Percentiles rank a stretch among this genome's conserved stretches.
phyloP scores from a whole-genome alignment of 1,140 invertebrate species.

The Anastrepha ludens region DNA sequence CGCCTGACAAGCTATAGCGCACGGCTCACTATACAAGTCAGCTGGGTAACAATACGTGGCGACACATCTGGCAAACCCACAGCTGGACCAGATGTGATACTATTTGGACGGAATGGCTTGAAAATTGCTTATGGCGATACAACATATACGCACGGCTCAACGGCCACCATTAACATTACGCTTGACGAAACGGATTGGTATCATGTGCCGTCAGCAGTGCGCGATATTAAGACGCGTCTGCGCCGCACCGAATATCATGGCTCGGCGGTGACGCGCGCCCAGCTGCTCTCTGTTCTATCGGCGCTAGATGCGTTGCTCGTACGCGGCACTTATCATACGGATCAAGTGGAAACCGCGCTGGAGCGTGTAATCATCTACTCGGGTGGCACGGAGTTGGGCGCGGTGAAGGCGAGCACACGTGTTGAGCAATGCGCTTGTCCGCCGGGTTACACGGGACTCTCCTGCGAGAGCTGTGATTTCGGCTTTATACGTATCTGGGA shows the following conservation, averaged over 20 bases:
- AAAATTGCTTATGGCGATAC: slow-evolving; percentile 83
- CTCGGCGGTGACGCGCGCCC: slow-evolving; percentile 80
- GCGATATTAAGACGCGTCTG: slow-evolving; percentile 78
- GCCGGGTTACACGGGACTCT: slow-evolving; percentile 82
- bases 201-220: slow-evolving; percentile 79
- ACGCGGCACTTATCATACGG: slow-evolving; percentile 93
- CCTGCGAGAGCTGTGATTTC: slow-evolving; percentile 89
- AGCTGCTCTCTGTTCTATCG: slow-evolving; percentile 90
- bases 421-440: slow-evolving; percentile 83
- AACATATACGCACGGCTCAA: slow-evolving; percentile 70
- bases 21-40: slow-evolving; percentile 83
- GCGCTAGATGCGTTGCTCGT: slow-evolving; percentile 88
- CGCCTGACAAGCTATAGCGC: slow-evolving; percentile 89
- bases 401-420: slow-evolving; percentile 65
- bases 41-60: slow-evolving; percentile 90
- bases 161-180: slow-evolving; percentile 78
- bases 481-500: slow-evolving; percentile 86
- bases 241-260: slow-evolving; percentile 79
- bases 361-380: slow-evolving; percentile 68
- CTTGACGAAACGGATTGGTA: slow-evolving; percentile 86
- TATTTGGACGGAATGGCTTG: slow-evolving; percentile 85
- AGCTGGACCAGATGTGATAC: slow-evolving; percentile 88
- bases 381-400: slow-evolving; percentile 71
- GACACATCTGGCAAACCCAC: slow-evolving; percentile 91
- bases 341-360: slow-evolving; percentile 89